These are phyloP conservation scores for Blastomussa wellsi DNA, from an alignment of 92 coral and sea anemone genomes.

Conservation along the genomic window DNA sequence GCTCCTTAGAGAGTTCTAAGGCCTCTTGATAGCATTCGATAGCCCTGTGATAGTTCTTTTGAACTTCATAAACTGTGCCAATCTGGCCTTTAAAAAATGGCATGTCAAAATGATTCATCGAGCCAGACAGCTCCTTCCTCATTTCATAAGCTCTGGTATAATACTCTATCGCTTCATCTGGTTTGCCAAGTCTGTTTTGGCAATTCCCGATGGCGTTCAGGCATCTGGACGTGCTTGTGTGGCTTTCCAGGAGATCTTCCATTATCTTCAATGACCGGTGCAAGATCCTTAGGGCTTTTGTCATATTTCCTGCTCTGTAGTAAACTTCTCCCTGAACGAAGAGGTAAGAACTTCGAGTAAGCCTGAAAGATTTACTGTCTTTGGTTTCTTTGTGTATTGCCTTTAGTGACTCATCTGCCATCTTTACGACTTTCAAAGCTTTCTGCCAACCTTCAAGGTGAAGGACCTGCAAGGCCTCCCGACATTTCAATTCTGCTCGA, in stretches of 20 bases:
- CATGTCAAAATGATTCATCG: constrained; percentile 52
- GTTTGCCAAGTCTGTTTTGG: constrained; percentile 21
- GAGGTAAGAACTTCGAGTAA: constrained; percentile 11
- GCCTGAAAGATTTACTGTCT: constrained; percentile 10
- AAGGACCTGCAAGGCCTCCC: constrained; percentile 44
- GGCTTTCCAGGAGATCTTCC: constrained; percentile 34
- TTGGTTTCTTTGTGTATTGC: constrained; percentile 4
- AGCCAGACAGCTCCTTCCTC: constrained; percentile 52
- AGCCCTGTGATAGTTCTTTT: constrained; percentile 17
- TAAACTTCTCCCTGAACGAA: constrained; percentile 31
- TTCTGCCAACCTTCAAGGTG: constrained; percentile 31
- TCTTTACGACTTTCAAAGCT: constrained; percentile 16
- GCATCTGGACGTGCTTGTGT: constrained; percentile 59
- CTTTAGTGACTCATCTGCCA: not conserved
- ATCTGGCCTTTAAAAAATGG: constrained; percentile 55
- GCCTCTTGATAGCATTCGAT: constrained; percentile 51
- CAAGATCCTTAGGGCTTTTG: constrained; percentile 11
- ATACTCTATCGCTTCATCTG: constrained; percentile 33
- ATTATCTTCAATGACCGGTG: constrained; percentile 11
- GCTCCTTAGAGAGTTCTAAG: constrained; percentile 49
- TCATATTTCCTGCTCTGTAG: constrained; percentile 6
- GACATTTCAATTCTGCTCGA: constrained; percentile 35
- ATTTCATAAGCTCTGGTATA: constrained; percentile 51
- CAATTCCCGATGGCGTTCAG: constrained; percentile 66
- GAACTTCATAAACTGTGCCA: constrained; percentile 55